Evolutionary conservation across 2,113 vertebrate species (phyloP).

Genomic region (Pedetes capensis): DNA sequence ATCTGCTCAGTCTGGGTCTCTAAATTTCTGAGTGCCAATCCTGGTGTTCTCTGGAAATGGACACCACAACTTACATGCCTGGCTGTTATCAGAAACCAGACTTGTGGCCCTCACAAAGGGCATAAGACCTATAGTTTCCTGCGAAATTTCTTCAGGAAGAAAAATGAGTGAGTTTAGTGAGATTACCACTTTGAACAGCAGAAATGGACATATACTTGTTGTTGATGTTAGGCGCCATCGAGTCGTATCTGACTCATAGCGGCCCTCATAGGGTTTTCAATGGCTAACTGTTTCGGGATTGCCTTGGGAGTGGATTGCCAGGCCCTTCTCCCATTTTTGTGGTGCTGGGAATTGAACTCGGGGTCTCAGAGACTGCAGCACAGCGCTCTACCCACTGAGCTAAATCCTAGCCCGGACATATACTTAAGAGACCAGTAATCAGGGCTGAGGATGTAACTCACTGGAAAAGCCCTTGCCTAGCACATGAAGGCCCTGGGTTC

Average conservation of each 20-base stretch:
- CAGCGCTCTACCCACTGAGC: no score
- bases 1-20: neutral
- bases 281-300: no score
- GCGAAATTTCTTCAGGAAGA: slow-evolving; percentile 6
- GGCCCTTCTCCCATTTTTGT: no score
- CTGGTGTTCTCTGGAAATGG: neutral
- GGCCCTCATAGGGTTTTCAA: no score
- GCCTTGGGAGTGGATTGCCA: no score
- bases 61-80: neutral
- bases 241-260: no score
- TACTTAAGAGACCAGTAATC: slow-evolving; percentile 31
- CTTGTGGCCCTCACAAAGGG: neutral
- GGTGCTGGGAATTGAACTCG: no score
- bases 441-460: neutral
- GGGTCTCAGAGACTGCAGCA: no score
- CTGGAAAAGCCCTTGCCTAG: neutral
- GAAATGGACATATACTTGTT: slow-evolving; percentile 26
- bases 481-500: neutral
- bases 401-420: no score
- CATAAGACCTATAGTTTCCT: neutral
- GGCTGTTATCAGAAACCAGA: neutral
- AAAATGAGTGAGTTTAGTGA: slow-evolving; percentile 4
- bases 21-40: neutral
- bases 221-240: no score
- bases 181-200: neutral